These are phyloP conservation scores for Spheniscus humboldti DNA, from an alignment of 2,797 vertebrate genomes.

Conservation along the genomic window DNA sequence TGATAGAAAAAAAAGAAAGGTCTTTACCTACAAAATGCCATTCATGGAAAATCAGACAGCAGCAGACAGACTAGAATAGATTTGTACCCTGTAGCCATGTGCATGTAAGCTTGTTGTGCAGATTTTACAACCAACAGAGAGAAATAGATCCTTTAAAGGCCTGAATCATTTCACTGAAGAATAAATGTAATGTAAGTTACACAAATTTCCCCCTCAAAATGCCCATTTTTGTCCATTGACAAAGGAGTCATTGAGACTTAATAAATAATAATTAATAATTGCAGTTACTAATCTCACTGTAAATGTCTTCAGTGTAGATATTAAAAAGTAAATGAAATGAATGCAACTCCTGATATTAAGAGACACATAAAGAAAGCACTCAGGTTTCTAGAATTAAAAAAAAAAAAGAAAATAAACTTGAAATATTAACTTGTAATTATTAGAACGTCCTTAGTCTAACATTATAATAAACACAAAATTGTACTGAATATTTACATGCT, in stretches of 20 bases:
- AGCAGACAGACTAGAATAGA: not conserved
- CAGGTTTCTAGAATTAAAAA: not conserved
- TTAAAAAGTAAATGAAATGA: not conserved
- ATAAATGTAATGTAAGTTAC: not conserved
- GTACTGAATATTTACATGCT: rapidly evolving
- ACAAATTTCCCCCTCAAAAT: not conserved
- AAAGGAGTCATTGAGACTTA: not conserved
- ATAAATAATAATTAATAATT: not conserved
- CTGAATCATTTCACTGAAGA: not conserved
- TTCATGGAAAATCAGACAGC: not conserved
- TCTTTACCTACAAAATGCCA: not conserved
- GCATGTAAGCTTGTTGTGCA: not conserved
- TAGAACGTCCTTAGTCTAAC: not conserved
- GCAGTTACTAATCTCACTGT: not conserved
- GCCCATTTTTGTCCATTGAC: not conserved
- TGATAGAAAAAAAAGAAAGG: not conserved
- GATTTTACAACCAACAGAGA: not conserved
- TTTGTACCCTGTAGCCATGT: not conserved
- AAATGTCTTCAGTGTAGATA: not conserved
- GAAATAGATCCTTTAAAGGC: not conserved
- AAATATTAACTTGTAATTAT: not conserved
- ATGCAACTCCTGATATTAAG: not conserved
- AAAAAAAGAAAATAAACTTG: rapidly evolving
- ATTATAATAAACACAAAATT: not conserved
- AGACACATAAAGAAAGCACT: not conserved